A percentile compares a stretch with the other conserved stretches of the same genome.
These are phyloP conservation scores for Ptilodon capucinus DNA, from an alignment of 2,888 invertebrate genomes.

Conservation along the genomic window DNA sequence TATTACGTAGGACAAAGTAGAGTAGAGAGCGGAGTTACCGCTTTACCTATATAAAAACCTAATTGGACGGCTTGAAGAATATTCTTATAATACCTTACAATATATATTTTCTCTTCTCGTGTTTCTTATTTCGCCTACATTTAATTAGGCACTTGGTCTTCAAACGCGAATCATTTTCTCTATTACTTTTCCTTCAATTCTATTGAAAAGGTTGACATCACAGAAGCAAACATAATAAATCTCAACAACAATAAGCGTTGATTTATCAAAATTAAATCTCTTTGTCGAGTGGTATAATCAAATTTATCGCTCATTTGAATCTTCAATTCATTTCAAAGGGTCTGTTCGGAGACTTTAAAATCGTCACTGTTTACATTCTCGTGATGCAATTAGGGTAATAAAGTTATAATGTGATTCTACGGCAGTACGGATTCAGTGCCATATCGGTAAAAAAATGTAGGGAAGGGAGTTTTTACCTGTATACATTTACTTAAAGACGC, in stretches of 20 bases:
- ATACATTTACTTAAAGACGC: slow-evolving; percentile 46
- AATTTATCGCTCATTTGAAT: slow-evolving; percentile 79
- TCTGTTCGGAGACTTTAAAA: slow-evolving; percentile 44
- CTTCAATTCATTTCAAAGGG: slow-evolving; percentile 69
- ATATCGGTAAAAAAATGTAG: slow-evolving; percentile 17
- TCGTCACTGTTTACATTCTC: slow-evolving; percentile 51
- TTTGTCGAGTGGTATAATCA: slow-evolving; percentile 74
- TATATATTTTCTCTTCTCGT: slow-evolving; percentile 3
- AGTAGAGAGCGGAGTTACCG: slow-evolving; percentile 40
- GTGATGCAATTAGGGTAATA: slow-evolving; percentile 45
- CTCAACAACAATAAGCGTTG: slow-evolving; percentile 70
- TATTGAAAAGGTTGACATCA: slow-evolving; percentile 43
- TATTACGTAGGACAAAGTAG: slow-evolving; percentile 61
- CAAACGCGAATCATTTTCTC: slow-evolving; percentile 1
- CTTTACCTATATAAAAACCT: slow-evolving; percentile 38
- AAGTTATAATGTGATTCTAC: slow-evolving; percentile 26
- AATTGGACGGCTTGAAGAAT: slow-evolving; percentile 38
- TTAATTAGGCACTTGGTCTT: background rate
- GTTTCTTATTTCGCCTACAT: background rate
- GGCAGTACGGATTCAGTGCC: slow-evolving; percentile 16
- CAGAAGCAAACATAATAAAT: slow-evolving; percentile 63
- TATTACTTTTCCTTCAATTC: slow-evolving; percentile 26
- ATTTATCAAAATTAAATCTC: slow-evolving; percentile 81
- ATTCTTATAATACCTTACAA: slow-evolving; percentile 34
- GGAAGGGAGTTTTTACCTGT: slow-evolving; percentile 40